Evolutionary conservation across 2,797 vertebrate genomes (phyloP).

Genomic region (Phalanger gymnotis): DNA sequence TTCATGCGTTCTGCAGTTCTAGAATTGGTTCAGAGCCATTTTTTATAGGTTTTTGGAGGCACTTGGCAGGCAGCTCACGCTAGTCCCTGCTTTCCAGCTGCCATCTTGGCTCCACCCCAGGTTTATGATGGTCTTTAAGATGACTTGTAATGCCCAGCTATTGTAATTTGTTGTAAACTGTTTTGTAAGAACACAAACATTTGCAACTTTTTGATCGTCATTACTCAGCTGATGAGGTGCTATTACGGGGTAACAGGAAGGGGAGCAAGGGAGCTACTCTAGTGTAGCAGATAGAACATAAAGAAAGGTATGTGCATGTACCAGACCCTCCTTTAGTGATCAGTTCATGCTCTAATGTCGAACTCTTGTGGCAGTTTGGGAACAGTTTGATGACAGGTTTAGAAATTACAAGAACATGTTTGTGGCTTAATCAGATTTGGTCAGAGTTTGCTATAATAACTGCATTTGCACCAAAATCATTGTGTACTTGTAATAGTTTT

Average conservation of each 20-base stretch:
- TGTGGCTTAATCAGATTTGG: background rate
- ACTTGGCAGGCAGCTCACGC: too few species aligned
- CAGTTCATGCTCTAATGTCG: background rate
- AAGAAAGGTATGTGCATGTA: background rate
- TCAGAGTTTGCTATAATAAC: background rate
- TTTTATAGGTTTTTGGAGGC: too few species aligned
- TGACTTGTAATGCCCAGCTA: background rate
- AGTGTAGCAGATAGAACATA: background rate
- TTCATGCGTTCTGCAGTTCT: too few species aligned
- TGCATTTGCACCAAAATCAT: background rate
- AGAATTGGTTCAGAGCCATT: too few species aligned
- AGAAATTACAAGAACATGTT: background rate
- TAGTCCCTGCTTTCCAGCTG: too few species aligned
- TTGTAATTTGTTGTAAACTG: background rate
- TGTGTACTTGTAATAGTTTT: background rate
- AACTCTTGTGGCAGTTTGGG: background rate
- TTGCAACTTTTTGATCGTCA: background rate
- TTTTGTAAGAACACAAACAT: background rate
- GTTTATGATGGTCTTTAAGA: background rate
- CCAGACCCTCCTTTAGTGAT: background rate
- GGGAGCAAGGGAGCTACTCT: background rate
- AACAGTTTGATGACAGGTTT: background rate
- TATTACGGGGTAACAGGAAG: background rate
- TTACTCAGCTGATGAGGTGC: background rate
- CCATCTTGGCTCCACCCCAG: too few species aligned